These are phyloP conservation scores for Stegophylla sp. DNA, from an alignment of 2,888 invertebrate species.

Conservation along the genomic window DNA sequence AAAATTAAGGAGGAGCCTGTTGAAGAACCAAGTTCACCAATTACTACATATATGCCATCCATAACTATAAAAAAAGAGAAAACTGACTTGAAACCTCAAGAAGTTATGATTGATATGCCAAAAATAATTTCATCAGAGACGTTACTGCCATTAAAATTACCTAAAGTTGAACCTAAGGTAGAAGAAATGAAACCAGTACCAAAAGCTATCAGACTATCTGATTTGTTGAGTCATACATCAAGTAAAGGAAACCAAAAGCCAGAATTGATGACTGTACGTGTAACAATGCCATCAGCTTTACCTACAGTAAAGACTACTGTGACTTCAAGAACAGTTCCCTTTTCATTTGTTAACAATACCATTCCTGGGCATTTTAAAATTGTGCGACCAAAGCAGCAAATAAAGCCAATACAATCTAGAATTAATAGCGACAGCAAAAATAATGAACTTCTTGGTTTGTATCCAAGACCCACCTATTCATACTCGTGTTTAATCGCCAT, in stretches of 20 bases:
- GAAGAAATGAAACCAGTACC: constrained; percentile 30
- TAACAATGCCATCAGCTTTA: constrained; percentile 46
- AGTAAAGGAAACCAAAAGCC: constrained; percentile 23
- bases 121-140: constrained; percentile 14
- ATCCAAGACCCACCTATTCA: constrained; percentile 96
- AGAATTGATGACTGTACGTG: constrained; percentile 56
- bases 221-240: constrained; percentile 48
- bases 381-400: constrained; percentile 54
- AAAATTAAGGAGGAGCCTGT: constrained; percentile 68
- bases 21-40: background rate
- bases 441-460: constrained; percentile 64
- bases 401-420: constrained; percentile 54
- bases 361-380: constrained; percentile 44
- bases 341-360: constrained; percentile 49
- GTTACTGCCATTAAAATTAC: background rate
- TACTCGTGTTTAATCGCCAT: constrained; percentile 97
- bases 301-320: constrained; percentile 41
- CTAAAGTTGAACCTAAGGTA: background rate
- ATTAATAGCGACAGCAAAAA: constrained; percentile 13
- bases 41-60: background rate
- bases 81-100: background rate
- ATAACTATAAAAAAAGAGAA: constrained; percentile 20
- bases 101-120: background rate
- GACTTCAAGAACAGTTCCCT: constrained; percentile 43
- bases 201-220: constrained; percentile 55